Percentiles rank a stretch among this genome's conserved stretches.
phyloP scores from a whole-genome alignment of 2,888 invertebrate genomes.

The Phyllotreta striolata region DNA sequence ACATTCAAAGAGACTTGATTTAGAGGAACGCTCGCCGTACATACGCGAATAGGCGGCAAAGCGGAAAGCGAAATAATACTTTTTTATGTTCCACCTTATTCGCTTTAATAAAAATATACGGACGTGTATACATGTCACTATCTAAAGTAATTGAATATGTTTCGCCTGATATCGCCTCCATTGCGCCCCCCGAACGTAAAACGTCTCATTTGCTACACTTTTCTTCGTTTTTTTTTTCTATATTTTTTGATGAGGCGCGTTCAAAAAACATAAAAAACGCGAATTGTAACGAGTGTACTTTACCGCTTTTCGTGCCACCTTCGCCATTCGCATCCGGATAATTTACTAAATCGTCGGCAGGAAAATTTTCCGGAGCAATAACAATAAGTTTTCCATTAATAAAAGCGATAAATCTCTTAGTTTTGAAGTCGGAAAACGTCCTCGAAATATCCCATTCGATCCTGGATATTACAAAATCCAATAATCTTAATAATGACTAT shows the following conservation, averaged over 20 bases:
- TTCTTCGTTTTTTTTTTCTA: slow-evolving; percentile 19
- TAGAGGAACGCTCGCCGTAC: slow-evolving; percentile 43
- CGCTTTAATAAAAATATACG: slow-evolving; percentile 33
- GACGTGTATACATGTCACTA: slow-evolving; percentile 38
- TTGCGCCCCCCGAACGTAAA: slow-evolving; percentile 25
- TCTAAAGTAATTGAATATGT: slow-evolving; percentile 38
- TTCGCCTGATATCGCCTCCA: slow-evolving; percentile 23
- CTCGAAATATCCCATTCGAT: too few relatives aligned
- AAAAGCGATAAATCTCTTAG: too few relatives aligned
- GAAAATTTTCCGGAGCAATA: too few relatives aligned
- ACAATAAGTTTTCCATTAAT: too few relatives aligned
- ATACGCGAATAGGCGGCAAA: slow-evolving; percentile 32
- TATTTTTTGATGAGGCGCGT: slow-evolving; percentile 23
- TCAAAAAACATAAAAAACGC: slow-evolving; percentile 12
- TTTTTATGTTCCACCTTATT: slow-evolving; percentile 36
- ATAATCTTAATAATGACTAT: slow-evolving; percentile 53
- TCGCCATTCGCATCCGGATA: too few relatives aligned
- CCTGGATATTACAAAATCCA: slow-evolving; percentile 44
- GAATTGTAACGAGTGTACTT: slow-evolving; percentile 22
- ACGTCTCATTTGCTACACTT: slow-evolving; percentile 31
- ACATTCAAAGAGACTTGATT: slow-evolving; percentile 42
- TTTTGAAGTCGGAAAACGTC: too few relatives aligned
- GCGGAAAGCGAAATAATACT: slow-evolving; percentile 31
- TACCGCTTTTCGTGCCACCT: slow-evolving; percentile 18
- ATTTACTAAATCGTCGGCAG: slow-evolving; percentile 10